Evolutionary conservation across 2,797 vertebrate genomes (phyloP), one percentile per base, ranked within the genome.

Genomic region (Cirrhinus mrigala): DNA sequence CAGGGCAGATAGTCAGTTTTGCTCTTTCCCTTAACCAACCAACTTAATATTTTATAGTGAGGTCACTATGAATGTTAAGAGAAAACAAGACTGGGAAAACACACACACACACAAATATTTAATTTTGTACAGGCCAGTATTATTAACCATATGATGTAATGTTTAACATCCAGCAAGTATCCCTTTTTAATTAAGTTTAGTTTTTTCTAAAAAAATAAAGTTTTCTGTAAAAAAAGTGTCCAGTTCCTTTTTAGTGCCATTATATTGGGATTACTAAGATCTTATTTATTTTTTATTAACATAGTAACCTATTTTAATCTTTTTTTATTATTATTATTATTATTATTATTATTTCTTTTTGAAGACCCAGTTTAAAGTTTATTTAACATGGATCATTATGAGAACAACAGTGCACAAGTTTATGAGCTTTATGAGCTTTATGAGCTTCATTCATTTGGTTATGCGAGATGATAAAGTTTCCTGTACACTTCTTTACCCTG

Each of bases 1-100:
- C 86, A 87, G 24, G 37, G 73, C 1, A 87, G 48, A 20, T 60
- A 76, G 3, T 33, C 40, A 1, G 69, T 84, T 77, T 84, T 87
- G 7, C 77, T 24, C 22, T 1, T 24, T 74, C 4, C 52, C 9
- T 83, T 87, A 54, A 18, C 16, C 58, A 70, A n/a, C n/a, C n/a
- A n/a, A 14, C 1, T 44, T 44, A 44, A 44, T 44, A 44, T 44
- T 44, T 44, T 44, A 44, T 44, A 44, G 40, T 62, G 60, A 62
- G 24, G 60, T 15, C 27, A 24, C 27, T 14, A 62, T 14, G 6
- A 44, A 44, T 44, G n/a, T 14, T 14, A 15, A 12, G n/a, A 24
- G 12, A 27, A 5, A 27, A 62, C 12, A 62, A 27, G 2, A 62
- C 11, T 73, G 33, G 27, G 20, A 29, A 29, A 58, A 44, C 4